Conservation (phyloP, 2,113 vertebrate genomes). For the chimpanzee (Pan troglodytes) region NHGRI_mPanTro3-v2.1_pri NC_072415.2:54925001-54925500, state of each 20-base stretch:
- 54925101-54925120: background rate
- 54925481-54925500: background rate
- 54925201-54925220: background rate
- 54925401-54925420: background rate
- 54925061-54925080: background rate
- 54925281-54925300: background rate
- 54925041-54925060: background rate
- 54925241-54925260: background rate
- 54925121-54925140: background rate
- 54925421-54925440: background rate
- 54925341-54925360: background rate
- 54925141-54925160: background rate
- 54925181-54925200: background rate
- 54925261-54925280: background rate
- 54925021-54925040: slow-evolving; percentile 23
- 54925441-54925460: background rate
- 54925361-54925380: background rate
- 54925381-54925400: background rate
- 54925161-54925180: background rate
- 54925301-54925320: background rate
- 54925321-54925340: background rate
- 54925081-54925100: background rate
- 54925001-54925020: background rate
- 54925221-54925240: background rate
- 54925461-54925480: background rate